phyloP scores from a whole-genome alignment of 2,113 vertebrate genomes.

The Periophthalmodon schlosseri region DNA sequence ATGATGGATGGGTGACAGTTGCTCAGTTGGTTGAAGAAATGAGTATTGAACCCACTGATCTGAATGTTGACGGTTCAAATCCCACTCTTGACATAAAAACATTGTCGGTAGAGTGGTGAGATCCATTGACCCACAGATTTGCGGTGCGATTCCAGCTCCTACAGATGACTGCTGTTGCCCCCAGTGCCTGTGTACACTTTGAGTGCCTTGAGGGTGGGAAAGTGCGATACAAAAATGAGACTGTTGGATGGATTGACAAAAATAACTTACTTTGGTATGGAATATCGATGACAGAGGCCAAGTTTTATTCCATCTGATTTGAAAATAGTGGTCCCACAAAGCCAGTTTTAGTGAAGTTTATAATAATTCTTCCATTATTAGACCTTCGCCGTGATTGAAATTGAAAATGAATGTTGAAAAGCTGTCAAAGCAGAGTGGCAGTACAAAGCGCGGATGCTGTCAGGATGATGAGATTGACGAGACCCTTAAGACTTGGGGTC shows the following conservation, averaged over 20 bases:
- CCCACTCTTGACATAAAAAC: too few species aligned
- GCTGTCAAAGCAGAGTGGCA: constrained; percentile 32
- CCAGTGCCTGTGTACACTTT: too few species aligned
- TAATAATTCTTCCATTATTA: background rate
- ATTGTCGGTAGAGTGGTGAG: too few species aligned
- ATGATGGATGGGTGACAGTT: background rate
- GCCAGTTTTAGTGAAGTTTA: background rate
- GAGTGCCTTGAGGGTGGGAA: too few species aligned
- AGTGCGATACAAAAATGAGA: too few species aligned
- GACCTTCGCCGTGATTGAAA: background rate
- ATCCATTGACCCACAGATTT: too few species aligned
- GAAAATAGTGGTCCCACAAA: background rate
- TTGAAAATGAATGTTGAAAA: constrained; percentile 2
- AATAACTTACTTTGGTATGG: background rate
- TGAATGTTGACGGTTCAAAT: too few species aligned
- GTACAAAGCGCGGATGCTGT: constrained; percentile 5
- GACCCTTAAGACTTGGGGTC: background rate
- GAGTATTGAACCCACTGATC: too few species aligned
- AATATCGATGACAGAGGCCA: background rate
- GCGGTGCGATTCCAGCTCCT: too few species aligned
- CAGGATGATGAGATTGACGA: constrained; percentile 6
- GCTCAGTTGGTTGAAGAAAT: too few species aligned
- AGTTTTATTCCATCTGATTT: background rate
- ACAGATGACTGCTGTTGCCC: too few species aligned
- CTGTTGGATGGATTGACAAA: background rate